Evolutionary conservation across 2,888 invertebrate species (phyloP), one percentile per base, ranked within the genome.

Genomic region (Agrotis exclamationis): DNA sequence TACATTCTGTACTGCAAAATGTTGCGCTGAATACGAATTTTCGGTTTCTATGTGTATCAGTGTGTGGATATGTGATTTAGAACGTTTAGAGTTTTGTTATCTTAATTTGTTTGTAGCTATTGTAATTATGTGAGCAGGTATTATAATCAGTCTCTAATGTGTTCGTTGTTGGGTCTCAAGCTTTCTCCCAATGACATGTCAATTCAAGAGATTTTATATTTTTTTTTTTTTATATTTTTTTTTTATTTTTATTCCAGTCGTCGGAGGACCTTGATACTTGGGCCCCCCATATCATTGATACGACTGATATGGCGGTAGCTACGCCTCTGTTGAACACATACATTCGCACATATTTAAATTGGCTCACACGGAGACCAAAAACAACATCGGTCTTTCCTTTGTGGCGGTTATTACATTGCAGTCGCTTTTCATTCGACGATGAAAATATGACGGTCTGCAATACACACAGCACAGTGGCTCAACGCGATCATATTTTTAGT

Each of bases 401-500:
- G 82, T 82, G 54, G 62, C 64, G 20, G 74, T 79, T 79, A 79
- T 79, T 72, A 73, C 79, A 58, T 79, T 82, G 82, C 79, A 82
- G 64, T 79, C 44, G 74, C 74, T 68, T 82, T 79, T 82, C 74
- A 79, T 82, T 82, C 67, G 57, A 53, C 57, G 57, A 79, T 82
- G 82, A 73, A 79, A 82, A 79, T 82, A 79, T 79, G 74, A 67
- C 63, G 48, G 24, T 48, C 39, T 64, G 62, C 67, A 68, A 14
- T 54, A 18, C 57, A 70, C 45, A 70, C 24, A 47, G 77, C 45
- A 50, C 24, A 39, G 53, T 54, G 47, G 53, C 62, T 68, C 74
- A 82, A 50, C 33, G 57, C 54, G 57, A 79, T 65, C 79, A 56
- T 79, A 79, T 82, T 64, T 79, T 73, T 67, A 68, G 63, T 79